phyloP scores from a whole-genome alignment of 2,888 invertebrate genomes.

The Rhimphoctona megacephalus region DNA sequence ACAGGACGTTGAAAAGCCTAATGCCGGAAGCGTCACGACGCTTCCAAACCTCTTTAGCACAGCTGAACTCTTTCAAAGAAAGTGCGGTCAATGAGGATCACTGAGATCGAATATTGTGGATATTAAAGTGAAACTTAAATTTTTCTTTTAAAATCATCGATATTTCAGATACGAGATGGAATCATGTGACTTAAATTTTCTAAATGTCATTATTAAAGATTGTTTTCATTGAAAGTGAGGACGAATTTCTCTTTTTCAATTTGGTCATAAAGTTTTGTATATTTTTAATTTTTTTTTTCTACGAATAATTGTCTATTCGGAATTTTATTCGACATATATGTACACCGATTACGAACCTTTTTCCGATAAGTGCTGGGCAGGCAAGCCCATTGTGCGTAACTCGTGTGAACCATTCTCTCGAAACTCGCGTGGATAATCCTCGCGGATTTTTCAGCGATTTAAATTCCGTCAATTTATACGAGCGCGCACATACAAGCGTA shows the following conservation, averaged over 20 bases:
- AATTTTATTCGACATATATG: constrained; percentile 7
- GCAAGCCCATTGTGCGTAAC: constrained; percentile 84
- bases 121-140: background rate
- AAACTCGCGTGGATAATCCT: constrained; percentile 49
- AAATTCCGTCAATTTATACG: constrained; percentile 14
- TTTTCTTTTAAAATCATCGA: background rate
- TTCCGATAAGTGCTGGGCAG: constrained; percentile 84
- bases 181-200: too few species aligned
- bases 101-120: background rate
- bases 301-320: background rate
- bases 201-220: too few species aligned
- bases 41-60: constrained; percentile 51
- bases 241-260: background rate
- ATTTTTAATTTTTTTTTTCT: background rate
- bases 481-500: background rate
- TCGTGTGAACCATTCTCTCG: constrained; percentile 82
- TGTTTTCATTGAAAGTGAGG: too few species aligned
- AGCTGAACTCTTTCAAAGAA: constrained; percentile 42
- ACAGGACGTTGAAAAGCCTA: constrained; percentile 51
- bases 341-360: constrained; percentile 79
- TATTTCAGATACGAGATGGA: too few species aligned
- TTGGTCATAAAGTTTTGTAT: background rate
- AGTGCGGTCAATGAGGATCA: constrained; percentile 17
- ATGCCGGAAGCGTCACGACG: constrained; percentile 64
- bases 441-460: constrained; percentile 22